phyloP scores from a whole-genome alignment of 2,113 vertebrate species.

The Machaerirhynchus nigripectus region DNA sequence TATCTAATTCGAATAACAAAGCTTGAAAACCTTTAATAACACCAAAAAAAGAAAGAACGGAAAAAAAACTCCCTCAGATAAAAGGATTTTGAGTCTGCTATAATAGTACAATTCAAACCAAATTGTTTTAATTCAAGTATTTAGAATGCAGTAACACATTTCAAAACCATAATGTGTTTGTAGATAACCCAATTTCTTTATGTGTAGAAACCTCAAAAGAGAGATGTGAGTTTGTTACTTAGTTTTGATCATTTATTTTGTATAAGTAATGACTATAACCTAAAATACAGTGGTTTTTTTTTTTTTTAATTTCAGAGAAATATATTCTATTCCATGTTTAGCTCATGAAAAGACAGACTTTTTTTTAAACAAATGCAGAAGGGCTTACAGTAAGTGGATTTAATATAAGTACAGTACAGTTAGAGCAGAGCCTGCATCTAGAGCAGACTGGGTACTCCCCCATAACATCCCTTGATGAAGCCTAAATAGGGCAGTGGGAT shows the following conservation, averaged over 20 bases:
- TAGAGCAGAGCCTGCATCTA: neutral
- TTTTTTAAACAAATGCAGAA: neutral
- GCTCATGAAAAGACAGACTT: neutral
- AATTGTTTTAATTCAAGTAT: conserved; percentile 67
- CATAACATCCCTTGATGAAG: neutral
- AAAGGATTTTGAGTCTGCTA: conserved; percentile 44
- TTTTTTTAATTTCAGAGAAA: conserved; percentile 3
- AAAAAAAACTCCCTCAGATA: neutral
- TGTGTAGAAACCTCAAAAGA: conserved; percentile 61
- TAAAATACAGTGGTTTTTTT: neutral
- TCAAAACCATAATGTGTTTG: conserved; percentile 53
- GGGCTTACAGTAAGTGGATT: neutral
- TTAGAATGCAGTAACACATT: conserved; percentile 61
- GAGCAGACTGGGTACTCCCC: neutral
- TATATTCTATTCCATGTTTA: neutral
- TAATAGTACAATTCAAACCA: conserved; percentile 53
- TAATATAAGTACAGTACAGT: neutral
- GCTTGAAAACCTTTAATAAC: conserved; percentile 42
- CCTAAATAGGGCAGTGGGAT: neutral
- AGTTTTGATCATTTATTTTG: conserved; percentile 61
- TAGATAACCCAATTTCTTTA: conserved; percentile 64
- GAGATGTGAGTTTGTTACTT: conserved; percentile 31
- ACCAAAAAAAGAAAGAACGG: neutral
- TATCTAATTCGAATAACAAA: conserved; percentile 40
- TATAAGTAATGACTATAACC: conserved; percentile 43